phyloP scores from a whole-genome alignment of 2,888 invertebrate species.

The Mantis religiosa region DNA sequence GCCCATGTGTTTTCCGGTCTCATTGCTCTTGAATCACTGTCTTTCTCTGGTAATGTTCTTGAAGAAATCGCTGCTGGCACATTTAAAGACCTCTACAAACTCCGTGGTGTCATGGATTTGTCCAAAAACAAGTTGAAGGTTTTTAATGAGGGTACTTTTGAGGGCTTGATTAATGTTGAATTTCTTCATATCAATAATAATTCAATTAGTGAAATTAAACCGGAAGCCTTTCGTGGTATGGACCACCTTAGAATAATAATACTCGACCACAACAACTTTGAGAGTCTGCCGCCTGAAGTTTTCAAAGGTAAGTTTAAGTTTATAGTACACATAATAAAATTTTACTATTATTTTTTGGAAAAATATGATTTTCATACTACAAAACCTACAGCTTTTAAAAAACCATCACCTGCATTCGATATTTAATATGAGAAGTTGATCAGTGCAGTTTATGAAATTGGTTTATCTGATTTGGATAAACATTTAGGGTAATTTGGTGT shows the following conservation, averaged over 20 bases:
- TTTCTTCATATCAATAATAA: background rate
- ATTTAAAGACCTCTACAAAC: background rate
- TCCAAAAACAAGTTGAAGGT: background rate
- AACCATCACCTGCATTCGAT: too few species aligned
- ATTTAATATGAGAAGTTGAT: too few species aligned
- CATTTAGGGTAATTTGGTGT: too few species aligned
- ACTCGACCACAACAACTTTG: background rate
- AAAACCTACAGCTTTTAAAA: too few species aligned
- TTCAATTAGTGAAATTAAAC: background rate
- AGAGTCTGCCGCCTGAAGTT: background rate
- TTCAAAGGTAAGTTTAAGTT: background rate
- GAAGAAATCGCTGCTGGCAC: background rate
- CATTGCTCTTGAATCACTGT: background rate
- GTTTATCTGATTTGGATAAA: too few species aligned
- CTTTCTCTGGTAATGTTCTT: background rate
- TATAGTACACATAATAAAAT: too few species aligned
- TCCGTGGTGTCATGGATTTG: background rate
- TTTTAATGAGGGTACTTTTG: background rate
- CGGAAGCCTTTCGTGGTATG: background rate
- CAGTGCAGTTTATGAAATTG: too few species aligned
- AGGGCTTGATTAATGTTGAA: background rate
- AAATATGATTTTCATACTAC: too few species aligned
- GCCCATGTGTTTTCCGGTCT: background rate
- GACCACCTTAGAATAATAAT: background rate
- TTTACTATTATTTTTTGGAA: too few species aligned